Base-by-base conservation (phyloP, 2,113 vertebrate genomes). In the Antechinus flavipes region DNA sequence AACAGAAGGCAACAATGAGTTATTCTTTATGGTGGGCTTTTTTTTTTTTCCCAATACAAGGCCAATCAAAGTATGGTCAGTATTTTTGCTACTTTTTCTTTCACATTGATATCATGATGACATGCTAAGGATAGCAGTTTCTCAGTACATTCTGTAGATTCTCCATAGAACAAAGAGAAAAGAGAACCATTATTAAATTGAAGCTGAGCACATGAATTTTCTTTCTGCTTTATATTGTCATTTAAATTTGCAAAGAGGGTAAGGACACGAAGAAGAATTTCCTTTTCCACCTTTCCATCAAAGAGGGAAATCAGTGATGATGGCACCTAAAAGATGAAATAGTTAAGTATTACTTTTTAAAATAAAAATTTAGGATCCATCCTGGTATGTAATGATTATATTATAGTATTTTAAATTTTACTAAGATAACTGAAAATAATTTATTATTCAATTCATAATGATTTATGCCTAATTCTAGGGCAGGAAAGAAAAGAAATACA, bases 191-290 rank as follows among this genome's bases (percentile, higher is more conserved):
- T 97, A 50, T 97, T 97, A 91, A 98, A 98, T 56, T 98, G 97
- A 98, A 89, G 98, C 97, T 96, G 98, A 96, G 90, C 96, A 98
- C 47, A 91, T 56, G 25, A 46, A 47, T 4, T 8, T 24, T 95
- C 96, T 91, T 97, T 97, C 26, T 90, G 90, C 0, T 54, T 96
- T 95, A 97, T 0, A 6, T 97, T 98, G 97, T 98, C 98, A 95
- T 98, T 99, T 97, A 99, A 96, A 97, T 99, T 99, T 90, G 98
- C 99, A 92, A 98, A 98, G 89, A 99, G 99, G 0, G 53, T 98
- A 93, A 99, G 98, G 54, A 98, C 98, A 95, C 99, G 99, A 94
- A 99, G 98, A 76, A 99, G 99, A 97, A 99, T 98, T 0, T 99
- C 98, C 89, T 98, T 98, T 94, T 98, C 98, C 27, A 98, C 98